Evolutionary conservation across 2,113 vertebrate species (phyloP).

Genomic region (Campylomormyrus tamandua): DNA sequence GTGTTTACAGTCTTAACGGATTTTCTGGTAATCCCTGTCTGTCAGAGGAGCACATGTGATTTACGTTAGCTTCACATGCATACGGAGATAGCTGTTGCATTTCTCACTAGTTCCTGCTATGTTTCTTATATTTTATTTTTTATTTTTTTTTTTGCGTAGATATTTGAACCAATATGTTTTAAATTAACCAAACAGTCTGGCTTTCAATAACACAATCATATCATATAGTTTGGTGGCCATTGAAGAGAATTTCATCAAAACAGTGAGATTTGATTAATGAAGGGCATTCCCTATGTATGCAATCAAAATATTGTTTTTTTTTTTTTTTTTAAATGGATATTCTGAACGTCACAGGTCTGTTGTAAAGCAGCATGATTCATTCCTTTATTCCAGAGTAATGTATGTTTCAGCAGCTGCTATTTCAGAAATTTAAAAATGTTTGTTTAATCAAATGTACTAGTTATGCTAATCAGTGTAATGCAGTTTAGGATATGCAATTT

Average conservation of each 20-base stretch:
- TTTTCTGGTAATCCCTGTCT: neutral
- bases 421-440: neutral
- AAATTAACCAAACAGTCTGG: neutral
- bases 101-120: neutral
- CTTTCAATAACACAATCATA: neutral
- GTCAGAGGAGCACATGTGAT: neutral
- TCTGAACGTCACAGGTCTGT: neutral
- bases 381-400: neutral
- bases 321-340: neutral
- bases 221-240: neutral
- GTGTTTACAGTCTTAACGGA: neutral
- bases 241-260: neutral
- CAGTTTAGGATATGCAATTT: neutral
- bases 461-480: neutral
- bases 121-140: neutral
- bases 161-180: neutral
- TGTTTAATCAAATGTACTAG: neutral
- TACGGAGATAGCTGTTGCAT: neutral
- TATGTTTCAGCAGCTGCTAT: neutral
- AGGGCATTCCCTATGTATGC: neutral
- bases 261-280: neutral
- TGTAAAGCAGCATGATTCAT: neutral
- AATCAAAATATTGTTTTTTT: neutral
- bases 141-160: neutral
- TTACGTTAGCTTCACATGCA: neutral